A percentile compares a stretch with the other conserved stretches of the same genome.
Conservation (phyloP, 2,113 vertebrate species). For the Capricornis sumatraensis region DNA sequence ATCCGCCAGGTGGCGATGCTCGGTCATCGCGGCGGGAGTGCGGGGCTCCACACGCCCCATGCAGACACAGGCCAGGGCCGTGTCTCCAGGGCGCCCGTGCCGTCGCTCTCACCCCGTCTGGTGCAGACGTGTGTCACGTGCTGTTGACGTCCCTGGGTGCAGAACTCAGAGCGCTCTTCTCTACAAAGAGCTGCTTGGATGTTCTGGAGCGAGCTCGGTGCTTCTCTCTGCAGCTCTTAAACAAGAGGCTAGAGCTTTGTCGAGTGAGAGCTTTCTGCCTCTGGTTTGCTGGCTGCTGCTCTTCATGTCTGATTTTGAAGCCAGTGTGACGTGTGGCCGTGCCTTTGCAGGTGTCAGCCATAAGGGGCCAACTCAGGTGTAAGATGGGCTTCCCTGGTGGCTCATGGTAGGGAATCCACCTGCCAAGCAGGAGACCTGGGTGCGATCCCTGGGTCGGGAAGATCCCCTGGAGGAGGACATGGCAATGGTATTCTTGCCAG, state of each 20-base stretch:
- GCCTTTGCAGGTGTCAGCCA: not conserved
- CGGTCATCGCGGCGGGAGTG: fast-evolving
- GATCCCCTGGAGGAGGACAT: not conserved
- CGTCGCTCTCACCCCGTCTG: fast-evolving
- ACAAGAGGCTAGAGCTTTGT: not conserved
- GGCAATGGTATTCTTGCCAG: not conserved
- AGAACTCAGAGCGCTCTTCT: not conserved
- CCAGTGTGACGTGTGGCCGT: not conserved
- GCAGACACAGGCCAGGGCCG: fast-evolving
- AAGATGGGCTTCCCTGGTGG: fast-evolving
- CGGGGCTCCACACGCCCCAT: fast-evolving
- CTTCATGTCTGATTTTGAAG: not conserved
- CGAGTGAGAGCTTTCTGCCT: fast-evolving
- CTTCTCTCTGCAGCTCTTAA: not conserved
- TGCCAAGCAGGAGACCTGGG: not conserved
- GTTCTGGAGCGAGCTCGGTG: too few species aligned
- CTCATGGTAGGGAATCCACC: not conserved
- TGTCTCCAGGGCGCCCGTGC: not conserved
- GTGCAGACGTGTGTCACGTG: not conserved
- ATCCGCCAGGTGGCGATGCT: fast-evolving
- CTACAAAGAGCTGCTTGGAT: not conserved
- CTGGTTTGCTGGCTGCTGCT: not conserved
- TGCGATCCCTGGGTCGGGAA: not conserved
- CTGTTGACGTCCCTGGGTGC: not conserved
- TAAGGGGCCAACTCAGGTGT: not conserved